Evolutionary conservation across 2,113 vertebrate species (phyloP).

Genomic region (Garra rufa): DNA sequence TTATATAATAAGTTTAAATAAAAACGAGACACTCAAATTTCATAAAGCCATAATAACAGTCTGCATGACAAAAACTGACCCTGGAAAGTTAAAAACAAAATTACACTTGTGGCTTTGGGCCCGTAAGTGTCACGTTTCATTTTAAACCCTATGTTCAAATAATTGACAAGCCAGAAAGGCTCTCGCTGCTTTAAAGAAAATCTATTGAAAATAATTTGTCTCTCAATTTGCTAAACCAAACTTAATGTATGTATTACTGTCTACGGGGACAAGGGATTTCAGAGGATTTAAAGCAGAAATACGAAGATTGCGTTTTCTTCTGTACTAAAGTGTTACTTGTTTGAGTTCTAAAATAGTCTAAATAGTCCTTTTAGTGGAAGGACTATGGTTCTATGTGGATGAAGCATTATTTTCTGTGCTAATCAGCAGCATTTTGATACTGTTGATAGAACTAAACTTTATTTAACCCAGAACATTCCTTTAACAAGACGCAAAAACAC

Average conservation of each 20-base stretch:
- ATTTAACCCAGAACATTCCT: neutral
- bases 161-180: neutral
- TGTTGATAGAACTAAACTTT: neutral
- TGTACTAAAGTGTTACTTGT: neutral
- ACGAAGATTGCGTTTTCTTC: neutral
- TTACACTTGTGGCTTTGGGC: constrained; percentile 35
- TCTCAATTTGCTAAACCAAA: neutral
- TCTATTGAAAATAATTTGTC: constrained; percentile 11
- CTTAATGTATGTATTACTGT: neutral
- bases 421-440: neutral
- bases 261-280: neutral
- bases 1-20: constrained; percentile 6
- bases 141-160: neutral
- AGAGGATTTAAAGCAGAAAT: neutral
- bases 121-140: neutral
- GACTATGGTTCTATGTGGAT: neutral
- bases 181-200: neutral
- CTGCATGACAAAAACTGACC: neutral
- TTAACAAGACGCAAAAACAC: neutral
- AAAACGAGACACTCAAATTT: neutral
- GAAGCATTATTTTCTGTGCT: neutral
- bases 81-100: constrained; percentile 19
- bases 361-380: neutral
- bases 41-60: constrained; percentile 39
- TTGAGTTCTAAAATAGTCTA: neutral